Base-by-base conservation (phyloP, 2,113 vertebrate species). In the Brachypodius melanocephalos region DNA sequence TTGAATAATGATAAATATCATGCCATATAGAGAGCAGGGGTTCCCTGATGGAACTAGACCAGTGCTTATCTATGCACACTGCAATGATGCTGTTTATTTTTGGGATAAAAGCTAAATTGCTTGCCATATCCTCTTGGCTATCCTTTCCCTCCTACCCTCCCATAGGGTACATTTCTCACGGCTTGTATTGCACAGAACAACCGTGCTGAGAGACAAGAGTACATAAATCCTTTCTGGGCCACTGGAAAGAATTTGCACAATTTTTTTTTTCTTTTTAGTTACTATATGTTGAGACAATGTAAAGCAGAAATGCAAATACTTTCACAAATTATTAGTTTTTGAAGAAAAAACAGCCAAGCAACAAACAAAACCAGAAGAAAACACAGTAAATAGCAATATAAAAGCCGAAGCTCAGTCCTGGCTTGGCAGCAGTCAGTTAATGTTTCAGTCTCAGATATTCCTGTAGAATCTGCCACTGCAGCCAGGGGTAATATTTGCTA, bases 401-500 rank as follows among this genome's bases (percentile, higher is more conserved):
- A 88, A 92, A 95, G 17, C 43, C 52, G 74, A 71, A 36, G 26
- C 48, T 85, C 12, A 15, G 46, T 52, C 42, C 71, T 89, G 55
- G 15, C 40, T 91, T 85, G 88, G 85, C 88, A 96, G 94, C 88
- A 95, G 94, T 95, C 90, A 93, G 72, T 90, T 83, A 93, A 40
- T 71, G 75, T 96, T 93, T 96, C 78, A 52, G 59, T 94, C 89
- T 96, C 17, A 2, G 71, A 80, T 85, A 67, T 69, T 95, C 69
- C 9, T 48, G 55, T 40, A 40, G 79, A 95, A 91, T 89, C 67
- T 91, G 71, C 93, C 82, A 66, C 59, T 90, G 85, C 65, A 96
- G 93, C 96, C 94, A 93, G 90, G 48, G 94, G 95, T 93, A 81
- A 90, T 88, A 94, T 96, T 92, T 95, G 68, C 90, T 72, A 32